Evolutionary conservation across 2,797 vertebrate species (phyloP), one percentile per base, ranked within the genome.

Genomic region (Pangasius mekongensis): DNA sequence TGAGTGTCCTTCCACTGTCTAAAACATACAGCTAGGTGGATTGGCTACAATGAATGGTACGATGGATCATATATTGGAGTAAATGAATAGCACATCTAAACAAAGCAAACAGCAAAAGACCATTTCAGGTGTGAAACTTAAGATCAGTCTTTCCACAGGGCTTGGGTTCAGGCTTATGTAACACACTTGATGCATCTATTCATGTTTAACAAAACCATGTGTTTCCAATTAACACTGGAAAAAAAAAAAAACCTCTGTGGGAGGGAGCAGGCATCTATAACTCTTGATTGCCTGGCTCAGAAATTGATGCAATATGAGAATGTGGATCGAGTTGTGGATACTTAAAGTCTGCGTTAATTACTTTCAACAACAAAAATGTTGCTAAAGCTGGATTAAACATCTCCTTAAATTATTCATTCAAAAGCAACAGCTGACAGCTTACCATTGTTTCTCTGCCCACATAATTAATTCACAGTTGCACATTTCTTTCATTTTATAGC

Each of bases 401-500:
- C 39, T 0, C 6, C 33, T 27, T 36, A 54, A 80, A 80, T 78
- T 30, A 54, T 30, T 52, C 60, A 36, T 27, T 86, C 33, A 30
- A 62, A 85, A 64, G 56, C 7, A 67, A 77, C 39, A 77, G 39
- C 27, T 64, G 58, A 14, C 36, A 62, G 85, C 47, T 76, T 66
- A 52, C n/a, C 22, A 43, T 47, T 39, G 47, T 54, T 60, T 80
- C 11, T 80, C 60, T 36, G 60, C 47, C 33, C 20, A 24, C 39
- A 36, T 36, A 60, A 60, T 86, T 78, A 11, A 36, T 54, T 78
- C 67, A 80, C 43, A 52, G 16, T 77, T 66, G 60, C 60, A 67
- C n/a, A 14, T 39, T 24, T 67, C 60, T n/a, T 78, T 78, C 1
- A 78, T 60, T 69, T 67, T 71, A 58, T 81, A 87, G 64, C 64